These are phyloP conservation scores for Perodicticus potto DNA, from an alignment of 2,797 vertebrate genomes.

Conservation along the genomic window DNA sequence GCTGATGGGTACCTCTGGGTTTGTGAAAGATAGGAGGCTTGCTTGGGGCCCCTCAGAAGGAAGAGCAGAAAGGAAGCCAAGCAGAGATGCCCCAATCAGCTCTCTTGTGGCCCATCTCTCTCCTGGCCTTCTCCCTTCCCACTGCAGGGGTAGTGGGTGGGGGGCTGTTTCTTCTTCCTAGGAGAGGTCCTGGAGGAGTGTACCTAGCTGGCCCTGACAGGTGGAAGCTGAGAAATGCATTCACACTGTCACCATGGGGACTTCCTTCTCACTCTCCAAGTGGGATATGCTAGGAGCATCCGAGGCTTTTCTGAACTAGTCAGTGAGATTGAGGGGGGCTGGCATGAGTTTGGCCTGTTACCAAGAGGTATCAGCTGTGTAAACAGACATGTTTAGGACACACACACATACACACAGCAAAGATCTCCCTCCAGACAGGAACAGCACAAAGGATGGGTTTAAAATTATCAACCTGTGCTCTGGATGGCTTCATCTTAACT, in stretches of 20 bases:
- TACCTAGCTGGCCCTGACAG: neutral
- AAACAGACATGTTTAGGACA: neutral
- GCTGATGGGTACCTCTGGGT: neutral
- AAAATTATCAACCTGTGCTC: neutral
- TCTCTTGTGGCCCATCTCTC: neutral
- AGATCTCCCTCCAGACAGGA: neutral
- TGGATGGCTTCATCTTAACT: neutral
- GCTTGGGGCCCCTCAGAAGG: neutral
- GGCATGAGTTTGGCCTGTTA: neutral
- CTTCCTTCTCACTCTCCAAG: neutral
- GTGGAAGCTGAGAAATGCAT: conserved; percentile 65
- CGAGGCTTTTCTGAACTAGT: conserved; percentile 39
- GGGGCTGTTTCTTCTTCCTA: neutral
- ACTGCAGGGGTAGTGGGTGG: too few relatives aligned
- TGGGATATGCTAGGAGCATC: neutral
- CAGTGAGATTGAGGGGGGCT: neutral
- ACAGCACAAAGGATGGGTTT: neutral
- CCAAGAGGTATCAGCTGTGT: neutral
- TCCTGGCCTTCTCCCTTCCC: neutral
- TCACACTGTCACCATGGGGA: conserved; percentile 16
- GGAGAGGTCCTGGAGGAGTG: neutral
- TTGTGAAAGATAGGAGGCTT: neutral
- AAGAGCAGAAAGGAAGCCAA: neutral
- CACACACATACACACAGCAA: neutral
- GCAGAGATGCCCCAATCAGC: neutral